These are phyloP conservation scores for Crocidura indochinensis DNA, from an alignment of 2,797 vertebrate genomes.

Conservation along the genomic window DNA sequence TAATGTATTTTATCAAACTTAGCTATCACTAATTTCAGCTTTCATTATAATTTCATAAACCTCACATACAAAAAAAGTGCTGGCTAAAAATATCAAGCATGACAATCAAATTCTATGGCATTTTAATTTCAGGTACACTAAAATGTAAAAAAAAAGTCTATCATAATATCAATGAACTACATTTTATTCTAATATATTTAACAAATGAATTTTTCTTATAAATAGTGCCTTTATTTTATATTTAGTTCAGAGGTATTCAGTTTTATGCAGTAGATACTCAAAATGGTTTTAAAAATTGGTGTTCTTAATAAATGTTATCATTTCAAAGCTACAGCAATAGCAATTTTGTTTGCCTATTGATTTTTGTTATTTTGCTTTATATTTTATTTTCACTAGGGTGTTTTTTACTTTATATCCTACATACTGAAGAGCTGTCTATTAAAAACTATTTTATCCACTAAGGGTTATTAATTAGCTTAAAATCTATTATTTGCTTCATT, in stretches of 20 bases:
- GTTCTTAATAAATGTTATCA: background rate
- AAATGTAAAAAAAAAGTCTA: background rate
- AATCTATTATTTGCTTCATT: background rate
- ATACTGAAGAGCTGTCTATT: background rate
- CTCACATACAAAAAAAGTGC: background rate
- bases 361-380: constrained; percentile 40
- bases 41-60: background rate
- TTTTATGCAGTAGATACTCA: background rate
- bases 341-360: constrained; percentile 1
- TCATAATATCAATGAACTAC: background rate
- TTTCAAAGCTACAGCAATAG: constrained; percentile 29
- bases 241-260: background rate
- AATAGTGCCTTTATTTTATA: constrained; percentile 16
- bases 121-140: constrained; percentile 55
- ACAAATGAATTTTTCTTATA: background rate
- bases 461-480: background rate
- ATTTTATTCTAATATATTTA: background rate
- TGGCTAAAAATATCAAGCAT: background rate
- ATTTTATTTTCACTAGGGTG: constrained; percentile 26
- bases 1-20: constrained; percentile 11
- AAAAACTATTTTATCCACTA: background rate
- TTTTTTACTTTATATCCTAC: constrained; percentile 1
- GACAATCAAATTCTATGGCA: background rate
- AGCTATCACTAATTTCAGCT: background rate
- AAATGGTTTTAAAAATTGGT: constrained; percentile 4